Conservation (phyloP, 2,888 invertebrate species). For the Dryomyza anilis region DNA sequence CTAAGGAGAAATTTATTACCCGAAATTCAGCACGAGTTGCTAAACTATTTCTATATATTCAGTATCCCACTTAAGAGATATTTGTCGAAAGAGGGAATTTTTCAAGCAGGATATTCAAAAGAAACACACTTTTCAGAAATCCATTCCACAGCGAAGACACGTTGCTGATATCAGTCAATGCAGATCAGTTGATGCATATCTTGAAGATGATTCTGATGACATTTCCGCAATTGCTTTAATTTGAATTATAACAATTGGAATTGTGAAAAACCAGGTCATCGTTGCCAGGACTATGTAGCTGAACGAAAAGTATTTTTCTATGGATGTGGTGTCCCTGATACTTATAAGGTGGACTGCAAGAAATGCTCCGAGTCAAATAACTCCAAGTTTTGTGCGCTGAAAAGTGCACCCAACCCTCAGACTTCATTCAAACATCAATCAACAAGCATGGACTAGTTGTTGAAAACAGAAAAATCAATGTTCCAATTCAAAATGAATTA, state of each 20-base stretch:
- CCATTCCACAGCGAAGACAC: no score
- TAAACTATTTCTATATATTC: not conserved
- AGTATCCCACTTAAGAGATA: not conserved
- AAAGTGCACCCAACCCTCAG: conserved; percentile 1
- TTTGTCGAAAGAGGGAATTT: not conserved
- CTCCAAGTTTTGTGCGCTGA: conserved; percentile 5
- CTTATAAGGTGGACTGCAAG: not conserved
- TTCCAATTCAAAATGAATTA: no score
- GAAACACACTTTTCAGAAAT: not conserved
- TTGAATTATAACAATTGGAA: no score
- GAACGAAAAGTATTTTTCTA: not conserved
- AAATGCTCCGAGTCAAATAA: conserved; percentile 24
- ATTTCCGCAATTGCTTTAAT: not conserved
- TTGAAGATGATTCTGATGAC: not conserved
- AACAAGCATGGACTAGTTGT: not conserved
- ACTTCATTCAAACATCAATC: not conserved
- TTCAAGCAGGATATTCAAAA: not conserved
- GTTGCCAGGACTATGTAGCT: not conserved
- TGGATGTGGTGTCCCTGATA: not conserved
- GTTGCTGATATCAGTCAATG: not conserved
- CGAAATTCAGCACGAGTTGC: conserved; percentile 21
- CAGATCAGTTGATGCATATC: no score
- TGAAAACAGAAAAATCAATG: no score
- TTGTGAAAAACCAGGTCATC: no score
- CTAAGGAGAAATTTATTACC: no score